Conservation (phyloP, 1,140 invertebrate genomes). For the Orussus abietinus region DNA sequence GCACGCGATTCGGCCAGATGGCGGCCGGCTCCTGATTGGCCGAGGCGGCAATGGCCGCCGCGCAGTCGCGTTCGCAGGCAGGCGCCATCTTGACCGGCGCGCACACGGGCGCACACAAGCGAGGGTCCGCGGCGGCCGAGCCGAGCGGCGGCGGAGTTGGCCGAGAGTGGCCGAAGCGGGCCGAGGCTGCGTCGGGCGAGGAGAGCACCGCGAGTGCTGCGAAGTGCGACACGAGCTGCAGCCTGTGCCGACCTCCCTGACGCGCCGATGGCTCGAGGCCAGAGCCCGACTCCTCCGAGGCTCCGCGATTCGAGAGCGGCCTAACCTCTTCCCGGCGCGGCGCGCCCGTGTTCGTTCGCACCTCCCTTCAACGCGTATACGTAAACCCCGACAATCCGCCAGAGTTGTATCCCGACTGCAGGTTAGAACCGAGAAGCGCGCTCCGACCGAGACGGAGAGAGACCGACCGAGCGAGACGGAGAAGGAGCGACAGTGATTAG, state of each 20-base stretch:
- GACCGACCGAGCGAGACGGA: background rate
- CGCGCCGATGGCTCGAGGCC: background rate
- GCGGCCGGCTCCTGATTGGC: slow-evolving; percentile 28
- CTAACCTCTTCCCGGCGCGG: too few relatives aligned
- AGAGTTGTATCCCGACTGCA: slow-evolving; percentile 15
- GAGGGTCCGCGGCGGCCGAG: slow-evolving; percentile 2
- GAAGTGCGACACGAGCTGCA: slow-evolving; percentile 39
- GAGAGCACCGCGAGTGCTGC: slow-evolving; percentile 11
- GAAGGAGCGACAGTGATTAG: slow-evolving; percentile 7
- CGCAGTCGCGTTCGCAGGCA: slow-evolving; percentile 27
- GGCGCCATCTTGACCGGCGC: slow-evolving; percentile 4
- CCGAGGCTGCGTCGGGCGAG: background rate
- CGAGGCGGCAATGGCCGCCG: slow-evolving; percentile 30
- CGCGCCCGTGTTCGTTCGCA: slow-evolving; percentile 10
- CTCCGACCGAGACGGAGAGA: slow-evolving; percentile 3
- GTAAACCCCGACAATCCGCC: slow-evolving; percentile 44
- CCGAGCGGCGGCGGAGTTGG: slow-evolving; percentile 32
- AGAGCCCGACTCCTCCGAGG: too few relatives aligned
- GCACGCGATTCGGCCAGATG: too few relatives aligned
- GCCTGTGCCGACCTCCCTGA: slow-evolving; percentile 13
- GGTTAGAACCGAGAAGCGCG: background rate
- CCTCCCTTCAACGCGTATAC: slow-evolving; percentile 36
- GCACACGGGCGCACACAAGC: slow-evolving; percentile 16
- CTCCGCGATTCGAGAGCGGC: too few relatives aligned
- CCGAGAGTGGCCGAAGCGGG: slow-evolving; percentile 38